Conservation (phyloP, 2,797 vertebrate species). For the Mallotus villosus region DNA sequence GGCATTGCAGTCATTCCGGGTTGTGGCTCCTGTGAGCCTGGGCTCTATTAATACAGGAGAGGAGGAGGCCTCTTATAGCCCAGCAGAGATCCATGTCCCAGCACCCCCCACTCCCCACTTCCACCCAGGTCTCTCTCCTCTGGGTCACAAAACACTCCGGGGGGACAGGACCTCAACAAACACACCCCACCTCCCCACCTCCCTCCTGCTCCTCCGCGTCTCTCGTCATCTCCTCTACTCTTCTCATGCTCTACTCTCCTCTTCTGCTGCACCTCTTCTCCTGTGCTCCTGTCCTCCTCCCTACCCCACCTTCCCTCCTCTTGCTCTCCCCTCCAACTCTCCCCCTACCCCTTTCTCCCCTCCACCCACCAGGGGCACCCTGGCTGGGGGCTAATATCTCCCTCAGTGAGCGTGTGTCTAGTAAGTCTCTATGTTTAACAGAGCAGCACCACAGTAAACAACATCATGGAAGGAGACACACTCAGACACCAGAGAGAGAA, state of each 20-base stretch:
- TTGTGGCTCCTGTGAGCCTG: conserved; percentile 69
- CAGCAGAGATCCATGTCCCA: conserved; percentile 37
- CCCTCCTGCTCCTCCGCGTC: background rate
- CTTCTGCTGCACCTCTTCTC: too few relatives aligned
- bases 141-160: conserved; percentile 38
- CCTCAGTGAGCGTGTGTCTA: background rate
- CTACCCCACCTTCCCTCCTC: too few relatives aligned
- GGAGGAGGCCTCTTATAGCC: conserved; percentile 60
- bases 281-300: too few relatives aligned
- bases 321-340: background rate
- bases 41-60: conserved; percentile 76
- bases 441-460: conserved; percentile 44
- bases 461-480: conserved; percentile 39
- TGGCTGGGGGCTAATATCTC: background rate
- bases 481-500: conserved; percentile 62
- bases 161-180: conserved; percentile 3
- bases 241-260: too few relatives aligned
- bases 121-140: conserved; percentile 9
- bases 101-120: background rate
- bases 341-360: background rate
- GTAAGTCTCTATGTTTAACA: conserved; percentile 9
- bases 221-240: too few relatives aligned
- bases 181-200: background rate
- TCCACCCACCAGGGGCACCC: background rate
- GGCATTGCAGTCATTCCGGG: conserved; percentile 70